Evolutionary conservation across 2,888 invertebrate genomes (phyloP), one percentile per base, ranked within the genome.

Genomic region (Chromoteleia sp.): DNA sequence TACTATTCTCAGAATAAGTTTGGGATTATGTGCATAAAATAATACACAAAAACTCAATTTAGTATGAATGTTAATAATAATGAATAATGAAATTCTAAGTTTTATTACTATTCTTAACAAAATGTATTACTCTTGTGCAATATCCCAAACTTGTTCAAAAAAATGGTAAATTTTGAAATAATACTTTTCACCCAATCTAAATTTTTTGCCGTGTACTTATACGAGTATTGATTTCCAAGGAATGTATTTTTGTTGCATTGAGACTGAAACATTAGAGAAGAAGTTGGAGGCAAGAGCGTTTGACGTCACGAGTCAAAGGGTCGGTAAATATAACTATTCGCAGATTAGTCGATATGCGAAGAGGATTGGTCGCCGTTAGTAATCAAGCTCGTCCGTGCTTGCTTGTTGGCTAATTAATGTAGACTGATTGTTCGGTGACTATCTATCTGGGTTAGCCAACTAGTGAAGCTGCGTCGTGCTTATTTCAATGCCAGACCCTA

Each of bases 321-420:
- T 48, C 33, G 48, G 59, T 45, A 65, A 41, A 29, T 52, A 65
- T 65, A 50, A 65, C 65, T 52, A 17, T 39, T 65, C 52, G 65
- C 21, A 65, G 70, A 68, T 74, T 58, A 70, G 58, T 73, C 74
- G 74, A 70, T 73, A 59, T 36, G 36, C 61, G 71, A 50, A 63
- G 77, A 67, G 74, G 67, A 67, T 61, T 61, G 82, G 82, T 82
- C 45, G 73, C 61, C 73, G 56, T 81, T 83, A 80, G 85, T 87
- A 87, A 88, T 88, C 86, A 87, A 86, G 85, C 84, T 81, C 83
- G 85, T 81, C 74, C 83, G 80, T 82, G 84, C 82, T 75, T 84
- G 80, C 83, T 68, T 48, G 86, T 85, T 85, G 86, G 86, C 88
- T 89, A 89, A 89, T 89, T 89, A 89, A 89, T 89, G 87, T 87